Conservation (phyloP, 2,113 vertebrate genomes). For the Labrus mixtus region DNA sequence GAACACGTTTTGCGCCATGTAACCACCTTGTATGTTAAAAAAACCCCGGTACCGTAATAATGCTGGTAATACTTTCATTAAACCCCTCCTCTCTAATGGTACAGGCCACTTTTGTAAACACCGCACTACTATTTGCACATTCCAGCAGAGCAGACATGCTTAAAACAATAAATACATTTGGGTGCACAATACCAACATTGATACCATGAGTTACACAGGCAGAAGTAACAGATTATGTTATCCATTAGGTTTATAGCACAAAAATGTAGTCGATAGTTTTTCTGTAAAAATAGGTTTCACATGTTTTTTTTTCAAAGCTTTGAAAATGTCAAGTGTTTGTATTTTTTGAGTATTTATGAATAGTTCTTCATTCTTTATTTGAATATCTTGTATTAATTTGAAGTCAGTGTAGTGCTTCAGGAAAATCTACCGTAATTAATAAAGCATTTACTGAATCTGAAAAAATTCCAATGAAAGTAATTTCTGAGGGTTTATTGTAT, state of each 20-base stretch:
- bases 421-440: conserved; percentile 1
- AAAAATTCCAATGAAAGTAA: conserved; percentile 17
- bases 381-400: too few relatives aligned
- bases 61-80: neutral
- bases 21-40: neutral
- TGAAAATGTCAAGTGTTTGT: too few relatives aligned
- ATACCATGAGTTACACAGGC: neutral
- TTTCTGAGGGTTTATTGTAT: conserved; percentile 75
- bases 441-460: conserved; percentile 11
- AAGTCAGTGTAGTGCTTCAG: neutral
- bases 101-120: conserved; percentile 74
- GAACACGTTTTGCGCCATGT: fast-evolving
- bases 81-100: conserved; percentile 47
- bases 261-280: neutral
- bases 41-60: neutral
- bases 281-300: neutral
- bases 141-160: conserved; percentile 45
- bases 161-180: conserved; percentile 10
- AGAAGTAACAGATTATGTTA: neutral
- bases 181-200: neutral
- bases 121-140: conserved; percentile 59
- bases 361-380: too few relatives aligned
- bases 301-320: too few relatives aligned
- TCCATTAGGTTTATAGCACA: neutral
- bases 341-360: too few relatives aligned